Evolutionary conservation across 1,140 invertebrate genomes (phyloP).

Genomic region (Anastatus disparis): DNA sequence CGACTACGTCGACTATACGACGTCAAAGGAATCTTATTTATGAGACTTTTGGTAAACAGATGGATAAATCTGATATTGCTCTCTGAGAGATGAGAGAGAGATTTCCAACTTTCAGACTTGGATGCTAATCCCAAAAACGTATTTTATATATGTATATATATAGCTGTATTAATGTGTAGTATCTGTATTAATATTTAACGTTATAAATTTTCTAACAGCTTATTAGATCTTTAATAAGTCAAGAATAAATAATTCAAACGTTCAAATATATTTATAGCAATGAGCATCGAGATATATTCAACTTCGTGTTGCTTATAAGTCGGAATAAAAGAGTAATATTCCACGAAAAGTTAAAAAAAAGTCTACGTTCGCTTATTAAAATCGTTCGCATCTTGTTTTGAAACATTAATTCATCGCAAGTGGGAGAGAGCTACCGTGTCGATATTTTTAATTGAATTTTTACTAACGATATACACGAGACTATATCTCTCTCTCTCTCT

Average conservation of each 20-base stretch:
- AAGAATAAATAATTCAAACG: too few relatives aligned
- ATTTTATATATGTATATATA: constrained; percentile 15
- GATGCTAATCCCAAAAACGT: constrained; percentile 47
- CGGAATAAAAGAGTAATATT: not conserved
- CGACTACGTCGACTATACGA: too few relatives aligned
- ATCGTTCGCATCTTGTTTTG: not conserved
- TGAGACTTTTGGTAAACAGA: constrained; percentile 68
- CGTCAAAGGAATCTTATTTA: constrained; percentile 68
- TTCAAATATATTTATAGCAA: too few relatives aligned
- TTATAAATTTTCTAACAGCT: not conserved
- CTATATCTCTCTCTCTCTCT: not conserved
- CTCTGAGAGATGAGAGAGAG: too few relatives aligned
- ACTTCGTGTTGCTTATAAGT: too few relatives aligned
- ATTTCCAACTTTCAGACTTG: constrained; percentile 31
- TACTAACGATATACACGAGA: constrained; percentile 3
- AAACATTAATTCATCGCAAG: constrained; percentile 20
- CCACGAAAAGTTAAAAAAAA: not conserved
- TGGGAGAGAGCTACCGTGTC: not conserved
- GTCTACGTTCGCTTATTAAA: not conserved
- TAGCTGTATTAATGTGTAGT: too few relatives aligned
- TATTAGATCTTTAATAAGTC: too few relatives aligned
- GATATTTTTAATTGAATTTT: constrained; percentile 35
- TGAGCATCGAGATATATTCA: too few relatives aligned
- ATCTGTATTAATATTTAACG: constrained; percentile 29
- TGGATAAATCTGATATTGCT: constrained; percentile 66